Conservation (phyloP, 30 jellyfish, hydroid and myxozoan species). For the Aurelia coerulea region DNA sequence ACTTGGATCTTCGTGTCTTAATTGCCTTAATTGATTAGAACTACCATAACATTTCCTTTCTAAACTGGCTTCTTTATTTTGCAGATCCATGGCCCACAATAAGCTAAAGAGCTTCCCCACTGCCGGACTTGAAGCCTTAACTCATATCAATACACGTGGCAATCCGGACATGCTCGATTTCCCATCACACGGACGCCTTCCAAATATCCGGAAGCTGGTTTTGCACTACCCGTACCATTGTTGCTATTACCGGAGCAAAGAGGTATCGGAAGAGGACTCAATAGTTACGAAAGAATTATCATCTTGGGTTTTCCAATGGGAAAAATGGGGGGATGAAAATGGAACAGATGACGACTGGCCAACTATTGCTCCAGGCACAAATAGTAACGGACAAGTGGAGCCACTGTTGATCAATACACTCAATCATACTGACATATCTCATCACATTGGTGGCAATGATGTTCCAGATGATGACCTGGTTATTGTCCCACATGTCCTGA, state of each 20-base stretch:
- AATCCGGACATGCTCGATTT: slow-evolving; percentile 78
- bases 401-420: slow-evolving; percentile 32
- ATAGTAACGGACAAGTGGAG: slow-evolving; percentile 46
- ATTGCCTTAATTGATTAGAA: no score
- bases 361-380: slow-evolving; percentile 18
- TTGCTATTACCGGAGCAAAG: slow-evolving; percentile 80
- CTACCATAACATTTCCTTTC: no score
- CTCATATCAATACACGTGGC: slow-evolving; percentile 70
- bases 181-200: slow-evolving; percentile 74
- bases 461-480: slow-evolving; percentile 7
- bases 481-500: slow-evolving; percentile 4
- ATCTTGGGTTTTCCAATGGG: slow-evolving; percentile 41
- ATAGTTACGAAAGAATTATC: slow-evolving; percentile 31
- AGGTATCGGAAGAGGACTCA: slow-evolving; percentile 28
- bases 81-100: slow-evolving; percentile 72
- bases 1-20: no score
- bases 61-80: no score
- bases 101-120: slow-evolving; percentile 65
- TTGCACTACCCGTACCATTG: slow-evolving; percentile 94
- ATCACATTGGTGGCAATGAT: no score
- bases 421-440: slow-evolving; percentile 26
- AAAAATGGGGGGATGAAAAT: slow-evolving; percentile 45
- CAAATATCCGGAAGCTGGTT: slow-evolving; percentile 67
- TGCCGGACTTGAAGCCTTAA: slow-evolving; percentile 59
- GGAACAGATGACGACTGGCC: slow-evolving; percentile 42